These are phyloP conservation scores for Bos javanicus DNA, from an alignment of 2,113 vertebrate species.

Conservation along the genomic window DNA sequence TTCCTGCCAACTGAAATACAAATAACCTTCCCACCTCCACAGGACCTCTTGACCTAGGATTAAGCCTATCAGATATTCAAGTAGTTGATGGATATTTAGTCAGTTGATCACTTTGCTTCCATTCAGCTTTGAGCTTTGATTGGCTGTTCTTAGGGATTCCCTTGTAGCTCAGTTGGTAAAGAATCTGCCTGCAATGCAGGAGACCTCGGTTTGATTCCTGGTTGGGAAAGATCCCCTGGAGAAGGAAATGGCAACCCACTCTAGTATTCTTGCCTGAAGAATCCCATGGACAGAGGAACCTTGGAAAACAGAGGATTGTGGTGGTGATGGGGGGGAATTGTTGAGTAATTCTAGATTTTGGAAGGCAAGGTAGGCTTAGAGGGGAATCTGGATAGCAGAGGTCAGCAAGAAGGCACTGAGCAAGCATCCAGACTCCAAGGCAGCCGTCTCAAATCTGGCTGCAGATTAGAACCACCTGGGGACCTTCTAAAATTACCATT, in stretches of 20 bases:
- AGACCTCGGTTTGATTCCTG: neutral
- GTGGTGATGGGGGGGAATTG: neutral
- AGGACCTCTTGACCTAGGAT: neutral
- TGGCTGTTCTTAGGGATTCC: neutral
- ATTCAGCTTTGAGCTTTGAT: neutral
- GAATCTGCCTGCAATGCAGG: neutral
- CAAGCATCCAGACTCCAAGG: neutral
- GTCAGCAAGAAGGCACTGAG: neutral
- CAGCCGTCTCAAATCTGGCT: neutral
- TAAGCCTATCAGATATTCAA: neutral
- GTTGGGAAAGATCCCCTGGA: neutral
- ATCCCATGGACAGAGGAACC: neutral
- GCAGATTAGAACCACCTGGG: neutral
- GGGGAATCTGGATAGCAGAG: neutral
- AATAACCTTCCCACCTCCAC: neutral
- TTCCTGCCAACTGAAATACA: neutral
- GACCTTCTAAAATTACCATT: neutral
- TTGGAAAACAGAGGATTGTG: neutral
- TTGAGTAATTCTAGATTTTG: neutral
- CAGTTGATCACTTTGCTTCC: neutral
- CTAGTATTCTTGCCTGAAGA: neutral
- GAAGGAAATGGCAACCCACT: neutral
- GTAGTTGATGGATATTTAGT: neutral
- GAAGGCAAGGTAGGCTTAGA: neutral
- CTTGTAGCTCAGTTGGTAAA: neutral